These are phyloP conservation scores for Percina caprodes DNA, from an alignment of 2,113 vertebrate genomes.

Conservation along the genomic window DNA sequence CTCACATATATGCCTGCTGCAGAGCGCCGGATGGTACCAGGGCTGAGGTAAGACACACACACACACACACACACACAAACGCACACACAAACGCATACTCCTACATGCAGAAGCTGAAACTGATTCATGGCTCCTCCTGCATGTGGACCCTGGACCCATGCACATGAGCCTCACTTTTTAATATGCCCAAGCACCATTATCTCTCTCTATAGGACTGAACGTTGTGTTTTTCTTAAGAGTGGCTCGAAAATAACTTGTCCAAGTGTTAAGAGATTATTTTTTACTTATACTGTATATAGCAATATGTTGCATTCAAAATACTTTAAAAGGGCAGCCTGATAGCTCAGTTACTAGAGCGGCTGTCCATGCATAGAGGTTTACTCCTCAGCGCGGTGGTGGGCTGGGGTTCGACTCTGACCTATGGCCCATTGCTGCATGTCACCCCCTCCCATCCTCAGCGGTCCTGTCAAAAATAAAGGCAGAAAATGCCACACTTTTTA, in stretches of 20 bases:
- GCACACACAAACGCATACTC: not conserved
- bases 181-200: not conserved
- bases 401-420: too few species aligned
- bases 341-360: too few species aligned
- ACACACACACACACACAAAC: not conserved
- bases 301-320: not conserved
- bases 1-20: slow-evolving; percentile 63
- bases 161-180: not conserved
- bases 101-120: not conserved
- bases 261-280: not conserved
- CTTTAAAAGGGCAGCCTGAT: too few species aligned
- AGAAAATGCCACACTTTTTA: too few species aligned
- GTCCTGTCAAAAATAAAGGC: too few species aligned
- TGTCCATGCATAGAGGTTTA: too few species aligned
- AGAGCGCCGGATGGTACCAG: slow-evolving; percentile 37
- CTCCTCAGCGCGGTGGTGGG: too few species aligned
- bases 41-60: slow-evolving; percentile 43
- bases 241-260: not conserved
- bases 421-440: too few species aligned
- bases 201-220: not conserved
- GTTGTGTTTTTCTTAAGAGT: not conserved
- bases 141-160: not conserved
- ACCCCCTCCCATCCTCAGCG: too few species aligned
- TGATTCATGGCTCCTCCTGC: not conserved
- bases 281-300: not conserved